Evolutionary conservation across 1,140 invertebrate species (phyloP), one percentile per base, ranked within the genome.

Genomic region (Psilanteris sp.): DNA sequence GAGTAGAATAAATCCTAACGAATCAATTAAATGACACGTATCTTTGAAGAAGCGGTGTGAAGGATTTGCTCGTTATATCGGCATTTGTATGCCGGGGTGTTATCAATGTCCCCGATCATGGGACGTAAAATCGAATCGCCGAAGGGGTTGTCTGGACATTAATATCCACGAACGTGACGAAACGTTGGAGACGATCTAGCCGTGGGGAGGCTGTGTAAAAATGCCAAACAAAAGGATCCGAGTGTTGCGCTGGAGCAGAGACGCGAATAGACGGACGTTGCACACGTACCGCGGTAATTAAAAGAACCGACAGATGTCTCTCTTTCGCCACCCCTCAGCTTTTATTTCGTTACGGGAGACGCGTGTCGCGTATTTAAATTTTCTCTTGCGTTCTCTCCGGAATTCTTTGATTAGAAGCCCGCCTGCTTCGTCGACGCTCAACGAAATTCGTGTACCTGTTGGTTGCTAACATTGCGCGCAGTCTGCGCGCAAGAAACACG

Each of bases 301-400:
- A 87, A 87, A 87, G 85, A 87, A 85, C 86, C 85, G 84, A 86
- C 87, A 86, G 83, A 86, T 87, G 84, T 83, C 81, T 83, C 77
- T 83, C 79, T 78, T 74, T 79, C 43, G 73, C 70, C 39, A 57
- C 68, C 67, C 73, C 71, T 82, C 72, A 71, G 81, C 79, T 86
- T 88, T 88, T 87, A 88, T 88, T 88, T 88, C 84, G 82, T 86
- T 87, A 84, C 74, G 74, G 36, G 79, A 76, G 78, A 79, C 62
- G 74, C 66, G 75, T 71, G 73, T 70, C 81, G 82, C 75, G 81
- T 87, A 86, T 87, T 86, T 86, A 86, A 86, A 86, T 86, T 85
- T 79, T 85, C 81, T 74, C 76, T 73, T 61, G 74, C 79, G 68
- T 73, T 73, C 54, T 79, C 78, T 44, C 67, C 44, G 77, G 80